Evolutionary conservation across 2,888 invertebrate genomes (phyloP).

Genomic region (Noctuana brunneofusca): DNA sequence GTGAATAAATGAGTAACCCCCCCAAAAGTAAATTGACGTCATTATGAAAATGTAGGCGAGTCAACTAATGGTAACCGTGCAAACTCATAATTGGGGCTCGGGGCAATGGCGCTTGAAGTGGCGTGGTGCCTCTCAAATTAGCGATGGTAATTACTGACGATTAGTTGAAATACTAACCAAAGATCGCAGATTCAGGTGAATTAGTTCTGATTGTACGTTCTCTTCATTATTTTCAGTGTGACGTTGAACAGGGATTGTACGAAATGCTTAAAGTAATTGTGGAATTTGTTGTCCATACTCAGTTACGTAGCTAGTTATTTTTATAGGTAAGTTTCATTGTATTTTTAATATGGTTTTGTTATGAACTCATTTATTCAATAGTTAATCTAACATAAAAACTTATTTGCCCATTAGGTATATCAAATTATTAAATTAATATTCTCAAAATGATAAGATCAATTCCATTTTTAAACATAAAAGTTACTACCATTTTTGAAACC

Average conservation of each 20-base stretch:
- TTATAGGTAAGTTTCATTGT: too few species aligned
- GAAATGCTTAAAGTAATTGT: not conserved
- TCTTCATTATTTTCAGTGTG: not conserved
- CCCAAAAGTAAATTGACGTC: conserved; percentile 49
- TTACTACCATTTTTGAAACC: not conserved
- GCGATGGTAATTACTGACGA: conserved; percentile 38
- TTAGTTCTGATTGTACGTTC: conserved; percentile 8
- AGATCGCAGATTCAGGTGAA: conserved; percentile 19
- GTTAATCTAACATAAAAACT: too few species aligned
- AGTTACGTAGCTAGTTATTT: too few species aligned
- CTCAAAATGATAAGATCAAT: not conserved
- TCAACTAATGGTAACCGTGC: conserved; percentile 51
- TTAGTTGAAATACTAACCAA: conserved; percentile 31
- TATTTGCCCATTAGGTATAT: too few species aligned
- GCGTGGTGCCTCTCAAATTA: conserved; percentile 39
- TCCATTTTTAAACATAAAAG: not conserved
- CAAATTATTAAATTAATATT: too few species aligned
- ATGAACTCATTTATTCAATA: too few species aligned
- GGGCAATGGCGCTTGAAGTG: conserved; percentile 42
- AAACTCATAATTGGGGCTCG: conserved; percentile 51
- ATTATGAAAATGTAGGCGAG: conserved; percentile 57
- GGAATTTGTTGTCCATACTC: too few species aligned
- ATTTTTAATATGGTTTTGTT: too few species aligned
- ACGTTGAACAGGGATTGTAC: not conserved
- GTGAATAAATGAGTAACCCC: not conserved